These are phyloP conservation scores for Lepidurus apus DNA, from an alignment of 1,140 invertebrate species.

Conservation along the genomic window DNA sequence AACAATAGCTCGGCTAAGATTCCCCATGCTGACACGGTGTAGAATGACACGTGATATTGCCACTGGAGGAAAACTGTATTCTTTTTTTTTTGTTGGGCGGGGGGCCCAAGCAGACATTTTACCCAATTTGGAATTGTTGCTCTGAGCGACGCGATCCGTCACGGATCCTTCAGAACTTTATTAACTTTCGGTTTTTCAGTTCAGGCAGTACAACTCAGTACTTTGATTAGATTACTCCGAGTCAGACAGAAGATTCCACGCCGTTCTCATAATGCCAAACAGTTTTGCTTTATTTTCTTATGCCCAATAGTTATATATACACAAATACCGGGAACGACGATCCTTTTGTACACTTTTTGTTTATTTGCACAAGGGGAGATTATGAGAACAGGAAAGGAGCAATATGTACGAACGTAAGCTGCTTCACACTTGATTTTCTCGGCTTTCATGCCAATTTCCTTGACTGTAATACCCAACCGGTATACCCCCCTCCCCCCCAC, in stretches of 20 bases:
- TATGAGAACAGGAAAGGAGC: conserved; percentile 18
- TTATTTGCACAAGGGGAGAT: conserved; percentile 1
- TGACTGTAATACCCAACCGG: conserved; percentile 7
- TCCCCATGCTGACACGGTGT: conserved; percentile 9
- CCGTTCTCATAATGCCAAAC: no score
- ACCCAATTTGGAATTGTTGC: not conserved
- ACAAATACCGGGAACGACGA: not conserved
- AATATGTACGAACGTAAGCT: not conserved
- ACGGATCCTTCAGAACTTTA: conserved; percentile 16
- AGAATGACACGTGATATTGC: conserved; percentile 18
- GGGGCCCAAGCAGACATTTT: no score
- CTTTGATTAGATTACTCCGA: not conserved
- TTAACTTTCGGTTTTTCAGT: not conserved
- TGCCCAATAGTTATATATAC: no score
- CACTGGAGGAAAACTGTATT: not conserved
- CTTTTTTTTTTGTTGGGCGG: no score
- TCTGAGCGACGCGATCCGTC: conserved; percentile 20
- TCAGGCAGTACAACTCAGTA: no score
- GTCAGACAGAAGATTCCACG: no score
- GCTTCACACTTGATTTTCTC: conserved; percentile 21
- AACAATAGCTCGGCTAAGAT: conserved; percentile 16
- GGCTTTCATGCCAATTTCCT: conserved; percentile 14
- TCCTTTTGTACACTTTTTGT: not conserved
- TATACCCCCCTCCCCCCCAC: not conserved
- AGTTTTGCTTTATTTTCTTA: no score